phyloP scores from a whole-genome alignment of 1,140 invertebrate genomes.

The Mizuhopecten yessoensis region DNA sequence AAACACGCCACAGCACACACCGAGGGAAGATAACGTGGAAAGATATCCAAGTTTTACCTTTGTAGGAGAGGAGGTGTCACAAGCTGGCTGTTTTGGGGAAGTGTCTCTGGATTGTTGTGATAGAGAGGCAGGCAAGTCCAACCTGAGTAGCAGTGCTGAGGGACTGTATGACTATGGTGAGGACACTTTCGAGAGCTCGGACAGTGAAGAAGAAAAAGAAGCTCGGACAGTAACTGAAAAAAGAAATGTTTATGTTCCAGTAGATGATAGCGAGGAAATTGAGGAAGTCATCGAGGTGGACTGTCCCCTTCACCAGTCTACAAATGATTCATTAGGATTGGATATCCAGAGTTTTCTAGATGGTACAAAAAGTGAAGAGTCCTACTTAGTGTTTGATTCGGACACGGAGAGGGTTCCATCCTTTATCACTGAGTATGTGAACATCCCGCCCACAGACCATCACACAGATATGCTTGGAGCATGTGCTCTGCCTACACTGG shows the following conservation, averaged over 20 bases:
- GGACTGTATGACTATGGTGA: slow-evolving; percentile 9
- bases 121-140: neutral
- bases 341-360: neutral
- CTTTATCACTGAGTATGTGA: neutral
- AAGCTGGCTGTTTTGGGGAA: neutral
- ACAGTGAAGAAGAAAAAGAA: too few species aligned
- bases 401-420: neutral
- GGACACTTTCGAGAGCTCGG: neutral
- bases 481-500: neutral
- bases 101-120: neutral
- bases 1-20: neutral
- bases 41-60: slow-evolving; percentile 8
- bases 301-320: neutral
- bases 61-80: neutral
- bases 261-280: neutral
- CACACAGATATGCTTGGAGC: neutral
- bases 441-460: neutral
- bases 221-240: too few species aligned
- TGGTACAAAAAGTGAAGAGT: neutral
- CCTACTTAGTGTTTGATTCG: neutral
- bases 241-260: neutral
- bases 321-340: neutral
- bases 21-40: neutral
- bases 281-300: slow-evolving; percentile 43
- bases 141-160: slow-evolving; percentile 29